These are phyloP conservation scores for Zaprionus nigranus DNA, from an alignment of 1,140 invertebrate species.

Conservation along the genomic window DNA sequence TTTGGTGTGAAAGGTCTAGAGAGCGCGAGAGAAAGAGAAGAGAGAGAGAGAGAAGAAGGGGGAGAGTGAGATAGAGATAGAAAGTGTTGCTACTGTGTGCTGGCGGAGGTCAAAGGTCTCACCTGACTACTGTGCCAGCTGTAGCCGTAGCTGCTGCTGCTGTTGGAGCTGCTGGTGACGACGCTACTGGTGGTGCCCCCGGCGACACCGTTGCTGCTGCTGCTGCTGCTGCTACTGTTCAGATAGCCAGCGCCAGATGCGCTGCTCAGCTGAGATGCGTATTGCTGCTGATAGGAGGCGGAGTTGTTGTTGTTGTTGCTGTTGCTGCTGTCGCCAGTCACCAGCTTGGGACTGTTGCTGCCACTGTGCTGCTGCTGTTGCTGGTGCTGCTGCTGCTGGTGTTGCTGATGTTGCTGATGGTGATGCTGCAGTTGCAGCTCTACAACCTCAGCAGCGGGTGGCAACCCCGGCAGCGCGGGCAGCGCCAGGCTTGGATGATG, in stretches of 20 bases:
- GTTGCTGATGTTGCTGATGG: conserved; percentile 56
- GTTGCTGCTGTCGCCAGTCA: conserved; percentile 55
- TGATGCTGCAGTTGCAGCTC: conserved; percentile 69
- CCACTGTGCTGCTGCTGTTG: conserved; percentile 47
- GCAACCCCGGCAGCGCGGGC: conserved; percentile 59
- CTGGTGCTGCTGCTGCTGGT: conserved; percentile 45
- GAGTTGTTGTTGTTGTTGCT: conserved; percentile 79
- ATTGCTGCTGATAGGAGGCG: conserved; percentile 82
- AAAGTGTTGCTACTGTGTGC: conserved; percentile 11
- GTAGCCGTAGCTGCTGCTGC: conserved; percentile 69
- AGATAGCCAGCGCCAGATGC: conserved; percentile 60
- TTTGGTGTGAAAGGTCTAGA: conserved; percentile 81
- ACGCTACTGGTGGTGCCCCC: conserved; percentile 59
- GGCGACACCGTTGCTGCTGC: conserved; percentile 57
- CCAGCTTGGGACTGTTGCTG: conserved; percentile 67
- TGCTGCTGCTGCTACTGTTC: conserved; percentile 69
- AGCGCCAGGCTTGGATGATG: conserved; percentile 78
- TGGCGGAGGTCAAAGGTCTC: conserved; percentile 23
- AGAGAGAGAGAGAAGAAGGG: neutral
- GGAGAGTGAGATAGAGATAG: conserved; percentile 10
- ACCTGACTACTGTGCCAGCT: conserved; percentile 83
- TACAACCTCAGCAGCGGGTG: conserved; percentile 73
- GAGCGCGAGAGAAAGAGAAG: neutral
- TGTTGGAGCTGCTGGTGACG: conserved; percentile 63
- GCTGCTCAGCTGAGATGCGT: conserved; percentile 78